Conservation (phyloP, 2,888 invertebrate species). For the Blastobasis lacticolella region DNA sequence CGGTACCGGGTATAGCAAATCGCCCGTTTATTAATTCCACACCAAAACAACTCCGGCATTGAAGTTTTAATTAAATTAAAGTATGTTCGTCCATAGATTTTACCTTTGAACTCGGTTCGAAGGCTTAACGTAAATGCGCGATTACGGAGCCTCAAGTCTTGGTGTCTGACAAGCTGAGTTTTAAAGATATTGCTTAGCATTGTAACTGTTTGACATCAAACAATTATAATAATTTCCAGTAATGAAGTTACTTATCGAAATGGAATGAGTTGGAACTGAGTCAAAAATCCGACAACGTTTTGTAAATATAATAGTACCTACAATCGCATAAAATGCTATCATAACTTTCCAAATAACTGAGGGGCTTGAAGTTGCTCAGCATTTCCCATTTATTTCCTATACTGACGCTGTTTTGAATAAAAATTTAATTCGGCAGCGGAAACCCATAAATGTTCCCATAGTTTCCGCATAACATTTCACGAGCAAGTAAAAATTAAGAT, state of each 20-base stretch:
- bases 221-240: too few relatives aligned
- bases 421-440: slow-evolving; percentile 33
- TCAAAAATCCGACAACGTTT: too few relatives aligned
- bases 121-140: background rate
- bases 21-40: background rate
- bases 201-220: too few relatives aligned
- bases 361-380: slow-evolving; percentile 19
- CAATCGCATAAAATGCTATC: slow-evolving; percentile 43
- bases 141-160: background rate
- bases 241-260: too few relatives aligned
- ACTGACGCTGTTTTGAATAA: slow-evolving; percentile 34
- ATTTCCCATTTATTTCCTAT: slow-evolving; percentile 30
- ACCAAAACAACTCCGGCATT: background rate
- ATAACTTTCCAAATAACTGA: slow-evolving; percentile 33
- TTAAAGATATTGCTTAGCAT: too few relatives aligned
- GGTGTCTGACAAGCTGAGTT: too few relatives aligned
- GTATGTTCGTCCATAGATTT: background rate
- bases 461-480: slow-evolving; percentile 35
- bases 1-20: too few relatives aligned
- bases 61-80: slow-evolving; percentile 2
- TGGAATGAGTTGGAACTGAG: too few relatives aligned
- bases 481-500: slow-evolving; percentile 29
- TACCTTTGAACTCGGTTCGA: slow-evolving; percentile 2
- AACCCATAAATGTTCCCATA: slow-evolving; percentile 45
- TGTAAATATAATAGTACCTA: too few relatives aligned